These are phyloP conservation scores for Aquatica leii DNA, from an alignment of 2,888 invertebrate genomes.

Conservation along the genomic window DNA sequence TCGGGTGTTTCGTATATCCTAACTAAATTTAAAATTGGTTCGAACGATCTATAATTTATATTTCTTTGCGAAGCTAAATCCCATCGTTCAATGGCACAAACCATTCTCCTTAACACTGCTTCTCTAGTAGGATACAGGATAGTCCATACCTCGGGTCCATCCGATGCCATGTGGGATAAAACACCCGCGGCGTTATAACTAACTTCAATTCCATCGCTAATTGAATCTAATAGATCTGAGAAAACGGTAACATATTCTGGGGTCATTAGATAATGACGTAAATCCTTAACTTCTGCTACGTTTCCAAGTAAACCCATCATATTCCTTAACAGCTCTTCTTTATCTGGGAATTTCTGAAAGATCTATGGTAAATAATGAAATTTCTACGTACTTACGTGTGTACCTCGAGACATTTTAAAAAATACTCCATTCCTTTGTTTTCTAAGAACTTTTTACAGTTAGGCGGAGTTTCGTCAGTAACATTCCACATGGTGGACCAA, in stretches of 20 bases:
- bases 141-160: constrained; percentile 86
- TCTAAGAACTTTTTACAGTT: constrained; percentile 93
- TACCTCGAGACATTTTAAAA: constrained; percentile 87
- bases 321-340: constrained; percentile 90
- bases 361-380: not conserved
- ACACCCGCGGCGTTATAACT: constrained; percentile 97
- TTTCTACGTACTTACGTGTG: constrained; percentile 34
- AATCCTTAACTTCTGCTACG: constrained; percentile 89
- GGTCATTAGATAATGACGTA: constrained; percentile 86
- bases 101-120: constrained; percentile 78
- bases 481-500: constrained; percentile 99
- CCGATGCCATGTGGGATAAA: constrained; percentile 93
- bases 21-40: constrained; percentile 89
- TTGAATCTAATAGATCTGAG: constrained; percentile 82
- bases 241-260: constrained; percentile 86
- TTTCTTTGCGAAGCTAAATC: constrained; percentile 86
- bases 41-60: constrained; percentile 96
- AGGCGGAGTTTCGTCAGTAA: constrained; percentile 93
- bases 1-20: constrained; percentile 85
- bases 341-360: constrained; percentile 81
- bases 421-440: constrained; percentile 88
- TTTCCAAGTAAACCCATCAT: constrained; percentile 99
- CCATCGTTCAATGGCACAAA: constrained; percentile 87
- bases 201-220: constrained; percentile 95
- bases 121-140: constrained; percentile 75